Conservation (phyloP, 2,888 invertebrate genomes). For the Andrena hattorfiana region DNA sequence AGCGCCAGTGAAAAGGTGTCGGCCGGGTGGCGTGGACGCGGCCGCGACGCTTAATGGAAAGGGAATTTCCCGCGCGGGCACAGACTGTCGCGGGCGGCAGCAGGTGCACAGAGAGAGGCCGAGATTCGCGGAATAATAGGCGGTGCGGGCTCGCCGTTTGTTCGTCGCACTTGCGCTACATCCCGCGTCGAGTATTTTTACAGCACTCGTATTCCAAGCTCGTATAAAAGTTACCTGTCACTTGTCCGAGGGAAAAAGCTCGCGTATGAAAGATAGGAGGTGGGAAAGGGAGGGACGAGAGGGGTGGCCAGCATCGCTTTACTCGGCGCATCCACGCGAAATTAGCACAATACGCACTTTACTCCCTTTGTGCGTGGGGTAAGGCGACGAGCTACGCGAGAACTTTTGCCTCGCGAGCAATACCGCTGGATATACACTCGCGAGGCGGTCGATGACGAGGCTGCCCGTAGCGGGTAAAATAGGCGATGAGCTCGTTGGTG, state of each 20-base stretch:
- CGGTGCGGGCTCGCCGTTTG: constrained; percentile 45
- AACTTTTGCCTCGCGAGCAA: background rate
- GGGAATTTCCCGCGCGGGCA: constrained; percentile 27
- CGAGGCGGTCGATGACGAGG: background rate
- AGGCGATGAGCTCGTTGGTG: background rate
- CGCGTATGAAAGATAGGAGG: background rate
- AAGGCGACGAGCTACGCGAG: constrained; percentile 23
- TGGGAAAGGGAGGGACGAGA: background rate
- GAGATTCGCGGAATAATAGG: constrained; percentile 54
- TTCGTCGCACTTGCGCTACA: constrained; percentile 33
- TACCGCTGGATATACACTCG: constrained; percentile 1
- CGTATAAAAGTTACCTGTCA: constrained; percentile 60
- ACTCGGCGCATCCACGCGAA: constrained; percentile 44
- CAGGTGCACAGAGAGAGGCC: constrained; percentile 7
- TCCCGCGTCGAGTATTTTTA: constrained; percentile 56
- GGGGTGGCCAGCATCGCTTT: constrained; percentile 5
- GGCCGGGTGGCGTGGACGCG: background rate
- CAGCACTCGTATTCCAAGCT: constrained; percentile 43
- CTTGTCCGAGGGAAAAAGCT: constrained; percentile 11
- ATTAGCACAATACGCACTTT: constrained; percentile 65
- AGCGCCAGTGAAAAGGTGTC: background rate
- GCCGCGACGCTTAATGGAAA: constrained; percentile 3
- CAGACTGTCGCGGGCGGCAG: background rate
- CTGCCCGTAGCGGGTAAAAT: constrained; percentile 14
- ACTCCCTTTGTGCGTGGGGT: constrained; percentile 49